Evolutionary conservation across 2,888 invertebrate genomes (phyloP).

Genomic region (Rhodophaea formosa): DNA sequence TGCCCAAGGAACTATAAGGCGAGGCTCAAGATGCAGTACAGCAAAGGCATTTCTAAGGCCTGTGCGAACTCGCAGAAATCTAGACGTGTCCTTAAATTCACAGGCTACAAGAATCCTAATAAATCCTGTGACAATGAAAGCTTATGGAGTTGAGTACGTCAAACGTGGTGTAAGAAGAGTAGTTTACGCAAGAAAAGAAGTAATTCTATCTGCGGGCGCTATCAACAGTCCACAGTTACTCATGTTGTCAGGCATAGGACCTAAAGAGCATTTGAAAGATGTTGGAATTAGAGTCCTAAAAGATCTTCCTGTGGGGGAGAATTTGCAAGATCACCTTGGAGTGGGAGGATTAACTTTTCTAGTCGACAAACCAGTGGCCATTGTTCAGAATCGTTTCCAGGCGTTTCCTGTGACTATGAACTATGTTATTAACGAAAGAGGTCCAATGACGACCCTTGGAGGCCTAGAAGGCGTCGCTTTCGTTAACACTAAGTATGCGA

Average conservation of each 20-base stretch:
- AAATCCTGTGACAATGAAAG: conserved; percentile 86
- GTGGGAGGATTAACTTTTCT: conserved; percentile 91
- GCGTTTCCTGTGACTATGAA: conserved; percentile 90
- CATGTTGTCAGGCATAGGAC: conserved; percentile 94
- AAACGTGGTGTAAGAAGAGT: conserved; percentile 86
- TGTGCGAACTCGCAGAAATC: conserved; percentile 86
- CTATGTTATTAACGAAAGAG: conserved; percentile 88
- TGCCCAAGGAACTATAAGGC: conserved; percentile 89
- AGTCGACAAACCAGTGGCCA: conserved; percentile 91
- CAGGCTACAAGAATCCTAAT: conserved; percentile 89
- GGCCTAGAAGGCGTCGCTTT: conserved; percentile 94
- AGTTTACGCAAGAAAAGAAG: conserved; percentile 88
- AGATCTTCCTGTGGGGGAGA: conserved; percentile 89
- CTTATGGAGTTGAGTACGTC: conserved; percentile 90
- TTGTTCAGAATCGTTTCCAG: conserved; percentile 89
- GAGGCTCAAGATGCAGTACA: conserved; percentile 91
- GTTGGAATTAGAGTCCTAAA: conserved; percentile 87
- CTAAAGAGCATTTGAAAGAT: conserved; percentile 84
- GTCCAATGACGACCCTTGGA: conserved; percentile 93
- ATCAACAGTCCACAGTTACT: conserved; percentile 95
- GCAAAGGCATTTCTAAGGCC: conserved; percentile 93
- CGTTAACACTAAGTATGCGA: conserved; percentile 91
- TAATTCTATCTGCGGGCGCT: conserved; percentile 93
- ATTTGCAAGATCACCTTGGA: conserved; percentile 93
- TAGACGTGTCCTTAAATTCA: conserved; percentile 90